A percentile compares a stretch with the other conserved stretches of the same genome.
These are phyloP conservation scores for Argya squamiceps DNA, from an alignment of 2,797 vertebrate species.

Conservation along the genomic window DNA sequence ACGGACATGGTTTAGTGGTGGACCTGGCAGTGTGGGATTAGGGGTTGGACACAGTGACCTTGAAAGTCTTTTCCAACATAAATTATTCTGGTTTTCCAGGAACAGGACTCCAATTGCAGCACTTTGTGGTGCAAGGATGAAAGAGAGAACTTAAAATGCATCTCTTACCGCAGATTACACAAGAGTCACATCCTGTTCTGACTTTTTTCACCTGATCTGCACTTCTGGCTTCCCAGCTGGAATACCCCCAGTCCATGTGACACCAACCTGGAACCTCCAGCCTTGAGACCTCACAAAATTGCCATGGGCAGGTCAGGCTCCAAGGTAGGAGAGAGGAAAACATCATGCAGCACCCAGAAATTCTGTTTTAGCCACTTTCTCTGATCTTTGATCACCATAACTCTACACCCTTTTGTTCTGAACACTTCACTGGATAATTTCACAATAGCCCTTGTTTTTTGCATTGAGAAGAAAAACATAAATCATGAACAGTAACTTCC, in stretches of 20 bases:
- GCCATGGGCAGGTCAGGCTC: not conserved
- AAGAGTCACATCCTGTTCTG: not conserved
- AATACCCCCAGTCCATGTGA: fast-evolving
- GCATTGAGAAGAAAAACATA: not conserved
- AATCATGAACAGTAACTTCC: not conserved
- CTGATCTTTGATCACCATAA: not conserved
- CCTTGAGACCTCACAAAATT: not conserved
- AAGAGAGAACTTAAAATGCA: not conserved
- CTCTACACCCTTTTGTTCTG: not conserved
- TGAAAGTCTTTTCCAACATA: not conserved
- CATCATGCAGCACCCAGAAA: not conserved
- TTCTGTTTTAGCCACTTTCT: not conserved
- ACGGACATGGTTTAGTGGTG: not conserved
- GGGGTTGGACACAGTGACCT: not conserved
- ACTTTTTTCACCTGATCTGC: not conserved
- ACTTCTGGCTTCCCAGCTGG: not conserved
- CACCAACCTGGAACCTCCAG: not conserved
- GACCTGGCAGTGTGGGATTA: not conserved
- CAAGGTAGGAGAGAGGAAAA: not conserved
- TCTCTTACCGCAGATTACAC: not conserved
- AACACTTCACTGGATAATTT: not conserved
- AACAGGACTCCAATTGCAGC: not conserved
- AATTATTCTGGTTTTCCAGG: not conserved
- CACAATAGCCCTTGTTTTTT: fast-evolving
- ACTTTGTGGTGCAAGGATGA: not conserved